Conservation (phyloP, 2,113 vertebrate genomes). For the Gasterosteus aculeatus region DNA sequence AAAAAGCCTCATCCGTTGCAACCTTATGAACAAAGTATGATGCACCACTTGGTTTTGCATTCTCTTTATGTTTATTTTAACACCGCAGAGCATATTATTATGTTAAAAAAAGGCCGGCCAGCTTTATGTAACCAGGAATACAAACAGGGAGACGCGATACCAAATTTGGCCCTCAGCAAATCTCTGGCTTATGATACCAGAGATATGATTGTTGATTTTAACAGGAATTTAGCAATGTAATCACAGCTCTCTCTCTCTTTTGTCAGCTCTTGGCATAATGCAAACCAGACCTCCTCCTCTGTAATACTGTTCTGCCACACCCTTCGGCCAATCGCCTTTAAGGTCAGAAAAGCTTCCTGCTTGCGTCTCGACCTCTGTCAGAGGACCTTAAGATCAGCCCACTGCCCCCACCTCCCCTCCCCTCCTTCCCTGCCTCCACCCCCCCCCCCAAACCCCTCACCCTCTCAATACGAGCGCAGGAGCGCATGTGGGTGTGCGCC, state of each 20-base stretch:
- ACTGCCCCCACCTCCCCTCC: background rate
- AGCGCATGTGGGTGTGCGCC: conserved; percentile 47
- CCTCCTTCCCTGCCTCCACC: background rate
- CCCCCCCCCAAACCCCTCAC: background rate
- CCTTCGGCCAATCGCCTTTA: conserved; percentile 71
- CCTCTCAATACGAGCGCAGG: conserved; percentile 22
- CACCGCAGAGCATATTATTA: background rate
- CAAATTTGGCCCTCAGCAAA: conserved; percentile 21
- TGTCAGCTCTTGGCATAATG: background rate
- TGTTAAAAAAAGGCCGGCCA: background rate
- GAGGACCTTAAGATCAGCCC: conserved; percentile 55
- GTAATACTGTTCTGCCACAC: background rate
- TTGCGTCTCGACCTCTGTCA: conserved; percentile 61
- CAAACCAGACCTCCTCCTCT: conserved; percentile 8
- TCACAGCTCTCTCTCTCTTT: background rate
- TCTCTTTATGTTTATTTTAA: background rate
- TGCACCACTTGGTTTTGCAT: background rate
- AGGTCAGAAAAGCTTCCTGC: conserved; percentile 70
- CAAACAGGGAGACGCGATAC: background rate
- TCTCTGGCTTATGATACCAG: background rate
- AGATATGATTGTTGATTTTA: conserved; percentile 26
- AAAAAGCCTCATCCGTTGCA: background rate
- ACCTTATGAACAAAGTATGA: background rate
- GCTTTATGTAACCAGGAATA: conserved; percentile 4
- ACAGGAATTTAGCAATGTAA: conserved; percentile 13